A percentile compares a stretch with the other conserved stretches of the same genome.
Evolutionary conservation across 2,113 vertebrate genomes (phyloP).

Genomic region (Rhodinocichla rosea): DNA sequence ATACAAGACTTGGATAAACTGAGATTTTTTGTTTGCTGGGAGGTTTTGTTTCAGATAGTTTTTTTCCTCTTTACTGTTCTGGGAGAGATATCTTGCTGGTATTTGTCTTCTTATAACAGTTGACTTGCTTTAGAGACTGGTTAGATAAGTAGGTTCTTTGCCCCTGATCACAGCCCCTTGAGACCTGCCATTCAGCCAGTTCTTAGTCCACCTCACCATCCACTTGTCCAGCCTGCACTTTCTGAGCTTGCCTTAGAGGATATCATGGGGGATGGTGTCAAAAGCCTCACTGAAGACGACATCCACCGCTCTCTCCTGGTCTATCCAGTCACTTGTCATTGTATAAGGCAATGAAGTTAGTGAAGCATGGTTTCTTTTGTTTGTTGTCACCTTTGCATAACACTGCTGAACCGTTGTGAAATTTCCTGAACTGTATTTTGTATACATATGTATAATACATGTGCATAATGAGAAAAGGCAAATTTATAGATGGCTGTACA

Average conservation of each 20-base stretch:
- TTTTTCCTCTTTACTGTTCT: neutral
- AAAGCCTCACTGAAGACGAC: neutral
- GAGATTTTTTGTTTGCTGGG: neutral
- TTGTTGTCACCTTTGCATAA: neutral
- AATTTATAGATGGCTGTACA: neutral
- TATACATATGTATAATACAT: neutral
- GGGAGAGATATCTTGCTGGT: neutral
- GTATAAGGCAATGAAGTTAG: neutral
- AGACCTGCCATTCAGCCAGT: neutral
- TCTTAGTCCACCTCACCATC: neutral
- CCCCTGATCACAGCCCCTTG: neutral
- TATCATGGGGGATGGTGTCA: neutral
- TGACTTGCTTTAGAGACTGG: neutral
- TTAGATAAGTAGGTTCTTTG: neutral
- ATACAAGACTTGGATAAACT: neutral
- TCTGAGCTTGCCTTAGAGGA: neutral
- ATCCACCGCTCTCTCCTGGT: neutral
- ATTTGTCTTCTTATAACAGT: neutral
- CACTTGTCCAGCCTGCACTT: neutral
- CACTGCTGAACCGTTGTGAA: neutral
- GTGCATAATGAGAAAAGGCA: neutral
- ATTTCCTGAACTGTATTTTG: neutral
- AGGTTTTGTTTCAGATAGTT: neutral
- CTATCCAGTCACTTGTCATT: neutral
- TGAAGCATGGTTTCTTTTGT: neutral